A percentile compares a stretch with the other conserved stretches of the same genome.
These are phyloP conservation scores for Danio choprae DNA, from an alignment of 2,797 vertebrate genomes.

Conservation along the genomic window DNA sequence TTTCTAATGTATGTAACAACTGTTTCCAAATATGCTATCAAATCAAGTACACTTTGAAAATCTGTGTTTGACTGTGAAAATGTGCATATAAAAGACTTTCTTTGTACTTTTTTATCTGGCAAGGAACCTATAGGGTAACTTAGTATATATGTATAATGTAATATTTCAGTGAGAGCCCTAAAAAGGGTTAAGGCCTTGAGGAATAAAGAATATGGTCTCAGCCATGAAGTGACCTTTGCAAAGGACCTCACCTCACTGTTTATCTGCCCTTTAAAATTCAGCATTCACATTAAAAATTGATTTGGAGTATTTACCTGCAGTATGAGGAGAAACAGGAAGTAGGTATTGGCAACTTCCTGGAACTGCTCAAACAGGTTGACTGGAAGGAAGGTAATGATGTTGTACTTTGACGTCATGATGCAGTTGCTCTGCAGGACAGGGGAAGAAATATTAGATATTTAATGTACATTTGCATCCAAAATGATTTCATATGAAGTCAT, in stretches of 20 bases:
- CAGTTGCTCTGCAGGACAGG: slow-evolving; percentile 85
- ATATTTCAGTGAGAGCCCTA: no score
- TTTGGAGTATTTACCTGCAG: slow-evolving; percentile 81
- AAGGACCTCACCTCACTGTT: background rate
- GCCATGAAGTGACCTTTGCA: background rate
- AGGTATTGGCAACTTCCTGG: slow-evolving; percentile 97
- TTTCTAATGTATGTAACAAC: no score
- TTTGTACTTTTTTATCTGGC: no score
- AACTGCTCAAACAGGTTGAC: slow-evolving; percentile 98
- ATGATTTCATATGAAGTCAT: background rate
- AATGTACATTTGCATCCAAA: background rate
- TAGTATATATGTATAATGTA: no score
- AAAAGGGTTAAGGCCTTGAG: no score
- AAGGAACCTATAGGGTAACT: no score
- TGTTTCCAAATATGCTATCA: no score
- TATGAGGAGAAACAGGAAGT: slow-evolving; percentile 96
- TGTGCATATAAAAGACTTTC: no score
- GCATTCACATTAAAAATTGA: background rate
- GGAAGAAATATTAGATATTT: background rate
- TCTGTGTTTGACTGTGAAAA: no score
- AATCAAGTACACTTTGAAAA: no score
- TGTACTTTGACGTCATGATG: slow-evolving; percentile 97
- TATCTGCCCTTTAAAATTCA: background rate
- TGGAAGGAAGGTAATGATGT: slow-evolving; percentile 92
- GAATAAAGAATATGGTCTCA: background rate